Conservation (phyloP, 2,888 invertebrate species). For the Lapara coniferarum region DNA sequence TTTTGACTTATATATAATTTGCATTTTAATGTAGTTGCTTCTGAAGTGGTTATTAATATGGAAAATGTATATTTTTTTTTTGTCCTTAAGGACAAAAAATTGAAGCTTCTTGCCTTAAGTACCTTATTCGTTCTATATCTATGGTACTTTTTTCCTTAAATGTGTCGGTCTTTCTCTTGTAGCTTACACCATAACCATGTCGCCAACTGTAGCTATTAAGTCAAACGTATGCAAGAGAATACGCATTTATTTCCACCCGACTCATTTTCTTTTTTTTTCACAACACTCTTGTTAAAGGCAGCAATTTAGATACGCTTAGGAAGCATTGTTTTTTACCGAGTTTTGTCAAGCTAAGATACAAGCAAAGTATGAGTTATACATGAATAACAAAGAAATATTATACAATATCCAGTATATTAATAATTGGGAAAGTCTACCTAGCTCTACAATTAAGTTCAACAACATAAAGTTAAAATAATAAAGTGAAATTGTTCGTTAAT, state of each 20-base stretch:
- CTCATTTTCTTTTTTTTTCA: slow-evolving; percentile 49
- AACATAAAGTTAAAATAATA: background rate
- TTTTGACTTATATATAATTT: too few relatives aligned
- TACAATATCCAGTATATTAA: too few relatives aligned
- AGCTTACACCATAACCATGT: slow-evolving; percentile 37
- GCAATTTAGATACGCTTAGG: slow-evolving; percentile 9
- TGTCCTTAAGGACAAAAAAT: too few relatives aligned
- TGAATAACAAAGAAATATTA: too few relatives aligned
- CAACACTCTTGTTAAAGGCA: slow-evolving; percentile 28
- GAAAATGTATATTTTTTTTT: too few relatives aligned
- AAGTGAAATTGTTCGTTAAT: background rate
- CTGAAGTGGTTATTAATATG: too few relatives aligned
- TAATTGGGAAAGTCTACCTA: too few relatives aligned
- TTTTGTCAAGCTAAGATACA: background rate
- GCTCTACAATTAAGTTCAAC: background rate
- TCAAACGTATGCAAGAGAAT: slow-evolving; percentile 60
- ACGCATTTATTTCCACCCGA: slow-evolving; percentile 54
- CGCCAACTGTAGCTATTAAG: slow-evolving; percentile 59
- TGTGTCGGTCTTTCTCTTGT: slow-evolving; percentile 28
- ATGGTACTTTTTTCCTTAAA: background rate
- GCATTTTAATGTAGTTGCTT: too few relatives aligned
- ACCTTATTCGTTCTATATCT: too few relatives aligned
- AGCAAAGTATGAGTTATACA: background rate
- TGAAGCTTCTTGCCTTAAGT: too few relatives aligned
- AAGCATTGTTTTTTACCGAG: background rate